Conservation (phyloP, 2,797 vertebrate species). For the Adrianichthys oophorus region DNA sequence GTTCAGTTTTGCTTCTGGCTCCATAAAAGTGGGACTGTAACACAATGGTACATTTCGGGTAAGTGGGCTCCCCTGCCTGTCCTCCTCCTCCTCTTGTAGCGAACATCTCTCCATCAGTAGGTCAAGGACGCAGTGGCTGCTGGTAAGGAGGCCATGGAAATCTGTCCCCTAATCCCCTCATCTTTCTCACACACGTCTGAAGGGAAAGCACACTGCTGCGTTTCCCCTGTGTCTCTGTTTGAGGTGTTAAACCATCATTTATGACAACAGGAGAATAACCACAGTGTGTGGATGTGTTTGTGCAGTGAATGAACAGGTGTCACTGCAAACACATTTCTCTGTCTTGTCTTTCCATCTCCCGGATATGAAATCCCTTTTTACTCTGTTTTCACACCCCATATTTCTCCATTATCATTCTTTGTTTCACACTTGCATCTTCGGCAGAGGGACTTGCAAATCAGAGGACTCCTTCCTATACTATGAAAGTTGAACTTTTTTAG, state of each 20-base stretch:
- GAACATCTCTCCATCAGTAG: slow-evolving; percentile 51
- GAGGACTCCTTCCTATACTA: no score
- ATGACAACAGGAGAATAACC: slow-evolving; percentile 17
- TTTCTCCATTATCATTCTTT: neutral
- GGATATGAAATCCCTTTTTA: neutral
- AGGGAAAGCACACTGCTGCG: slow-evolving; percentile 13
- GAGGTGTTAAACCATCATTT: slow-evolving; percentile 32
- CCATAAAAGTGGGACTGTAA: no score
- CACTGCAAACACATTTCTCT: slow-evolving; percentile 19
- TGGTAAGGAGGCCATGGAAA: slow-evolving; percentile 53
- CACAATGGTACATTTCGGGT: no score
- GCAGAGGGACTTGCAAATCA: slow-evolving; percentile 1
- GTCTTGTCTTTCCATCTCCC: neutral
- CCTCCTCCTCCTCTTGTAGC: slow-evolving; percentile 17
- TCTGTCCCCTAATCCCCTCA: slow-evolving; percentile 33
- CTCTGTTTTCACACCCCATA: slow-evolving; percentile 7
- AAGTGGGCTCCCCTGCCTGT: slow-evolving; percentile 15
- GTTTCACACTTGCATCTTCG: neutral
- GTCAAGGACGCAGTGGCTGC: slow-evolving; percentile 60
- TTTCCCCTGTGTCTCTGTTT: slow-evolving; percentile 18
- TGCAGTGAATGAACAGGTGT: slow-evolving; percentile 38
- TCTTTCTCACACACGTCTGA: neutral
- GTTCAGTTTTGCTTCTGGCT: neutral
- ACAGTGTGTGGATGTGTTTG: slow-evolving; percentile 3
- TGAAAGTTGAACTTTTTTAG: no score